Percentiles rank a stretch among this genome's conserved stretches.
These are phyloP conservation scores for Oxyura jamaicensis DNA, from an alignment of 2,113 vertebrate species.

Conservation along the genomic window DNA sequence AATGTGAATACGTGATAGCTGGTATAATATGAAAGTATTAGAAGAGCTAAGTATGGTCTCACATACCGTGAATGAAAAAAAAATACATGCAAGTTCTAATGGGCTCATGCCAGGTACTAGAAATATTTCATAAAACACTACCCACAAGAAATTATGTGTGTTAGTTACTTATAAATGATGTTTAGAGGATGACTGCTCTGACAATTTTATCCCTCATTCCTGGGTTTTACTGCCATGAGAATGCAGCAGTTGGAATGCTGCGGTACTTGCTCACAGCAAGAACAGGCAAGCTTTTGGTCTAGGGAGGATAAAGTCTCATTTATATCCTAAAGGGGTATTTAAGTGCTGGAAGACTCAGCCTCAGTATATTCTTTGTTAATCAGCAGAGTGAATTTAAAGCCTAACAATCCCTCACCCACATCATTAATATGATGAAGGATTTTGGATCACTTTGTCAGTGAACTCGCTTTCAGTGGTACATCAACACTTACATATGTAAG, in stretches of 20 bases:
- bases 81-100: not conserved
- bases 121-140: not conserved
- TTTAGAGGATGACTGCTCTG: not conserved
- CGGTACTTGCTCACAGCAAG: not conserved
- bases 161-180: not conserved
- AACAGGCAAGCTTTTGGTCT: not conserved
- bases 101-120: not conserved
- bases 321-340: not conserved
- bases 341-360: not conserved
- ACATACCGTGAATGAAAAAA: not conserved
- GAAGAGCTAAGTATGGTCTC: not conserved
- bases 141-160: not conserved
- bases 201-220: not conserved
- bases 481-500: not conserved
- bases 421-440: not conserved
- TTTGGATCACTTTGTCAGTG: not conserved
- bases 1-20: not conserved
- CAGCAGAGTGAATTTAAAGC: not conserved
- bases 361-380: constrained; percentile 6
- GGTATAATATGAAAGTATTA: not conserved
- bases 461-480: not conserved
- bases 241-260: not conserved
- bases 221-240: not conserved
- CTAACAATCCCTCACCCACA: not conserved
- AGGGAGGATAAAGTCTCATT: not conserved